Base-by-base conservation (phyloP, 1,140 invertebrate genomes). In the Habropoda laboriosa region DNA sequence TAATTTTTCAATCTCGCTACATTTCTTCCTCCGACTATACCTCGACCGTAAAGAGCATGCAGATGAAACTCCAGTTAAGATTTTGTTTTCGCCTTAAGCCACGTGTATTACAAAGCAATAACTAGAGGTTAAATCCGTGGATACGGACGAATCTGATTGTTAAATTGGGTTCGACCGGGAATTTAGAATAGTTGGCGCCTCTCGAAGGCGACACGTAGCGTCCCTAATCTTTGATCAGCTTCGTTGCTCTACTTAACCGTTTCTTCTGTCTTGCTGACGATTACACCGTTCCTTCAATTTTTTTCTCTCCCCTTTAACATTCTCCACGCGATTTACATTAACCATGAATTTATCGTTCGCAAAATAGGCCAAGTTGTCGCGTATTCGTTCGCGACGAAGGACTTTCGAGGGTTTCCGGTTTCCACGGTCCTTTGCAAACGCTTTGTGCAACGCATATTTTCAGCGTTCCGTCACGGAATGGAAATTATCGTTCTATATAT, bases 101-200 rank as follows among this genome's bases (percentile, higher is more conserved):
- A 90, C 89, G 90, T 91, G 89, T 90, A 90, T 90, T 86, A 90
- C 84, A 81, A 88, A 90, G 90, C 90, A 91, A 91, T 90, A 91
- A 91, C 86, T 91, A 91, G 90, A 91, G 89, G 86, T 91, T 91
- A 90, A 91, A 90, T 86, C 84, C 86, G 89, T 89, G 90, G n/a
- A 91, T 90, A 91, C 57, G 81, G 79, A 79, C 83, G 89, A 84
- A 75, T 80, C 82, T 71, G 49, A 86, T 55, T 5, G 32, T n/a
- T 0, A 24, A 0, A 3, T 86, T 57, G 51, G 61, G 13, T 68
- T 84, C 76, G 74, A 53, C 49, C 74, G 53, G 70, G 71, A 70
- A 51, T 80, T n/a, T 87, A 87, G 77, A 74, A 18, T 86, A 83
- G 42, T 18, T 27, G n/a, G 13, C 27, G 35, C 5, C 3, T 4